Evolutionary conservation across 1,140 invertebrate species (phyloP).

Genomic region (Drosophila pallidifrons): DNA sequence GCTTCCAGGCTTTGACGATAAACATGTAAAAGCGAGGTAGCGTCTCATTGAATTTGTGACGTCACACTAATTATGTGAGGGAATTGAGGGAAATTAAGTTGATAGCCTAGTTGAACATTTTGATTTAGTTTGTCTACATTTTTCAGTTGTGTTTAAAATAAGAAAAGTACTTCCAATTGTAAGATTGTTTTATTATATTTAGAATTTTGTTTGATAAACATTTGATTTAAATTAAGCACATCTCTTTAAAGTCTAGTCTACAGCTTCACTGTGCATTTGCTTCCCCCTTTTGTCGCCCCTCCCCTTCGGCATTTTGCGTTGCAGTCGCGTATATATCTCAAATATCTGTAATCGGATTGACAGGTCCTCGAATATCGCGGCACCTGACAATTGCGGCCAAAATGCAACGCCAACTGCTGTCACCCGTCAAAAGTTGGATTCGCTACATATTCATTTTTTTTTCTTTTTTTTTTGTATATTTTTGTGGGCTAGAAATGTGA

Average conservation of each 20-base stretch:
- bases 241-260: slow-evolving; percentile 12
- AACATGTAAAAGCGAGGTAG: neutral
- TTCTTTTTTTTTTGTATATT: slow-evolving; percentile 14
- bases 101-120: too few species aligned
- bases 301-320: neutral
- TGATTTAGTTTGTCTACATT: too few species aligned
- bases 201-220: too few species aligned
- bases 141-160: too few species aligned
- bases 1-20: neutral
- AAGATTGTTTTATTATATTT: too few species aligned
- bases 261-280: slow-evolving; percentile 12
- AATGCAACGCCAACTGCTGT: slow-evolving; percentile 69
- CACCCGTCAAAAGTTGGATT: slow-evolving; percentile 67
- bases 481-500: slow-evolving; percentile 63
- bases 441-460: slow-evolving; percentile 28
- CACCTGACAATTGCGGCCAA: slow-evolving; percentile 74
- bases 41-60: neutral
- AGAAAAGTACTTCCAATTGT: too few species aligned
- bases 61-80: neutral
- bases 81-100: too few species aligned
- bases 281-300: neutral
- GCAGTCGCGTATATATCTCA: slow-evolving; percentile 29
- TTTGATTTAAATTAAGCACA: neutral
- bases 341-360: slow-evolving; percentile 64
- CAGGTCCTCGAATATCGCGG: slow-evolving; percentile 69